A percentile compares a stretch with the other conserved stretches of the same genome.
These are phyloP conservation scores for Sciurus vulgaris DNA, from an alignment of 2,797 vertebrate genomes.

Conservation along the genomic window DNA sequence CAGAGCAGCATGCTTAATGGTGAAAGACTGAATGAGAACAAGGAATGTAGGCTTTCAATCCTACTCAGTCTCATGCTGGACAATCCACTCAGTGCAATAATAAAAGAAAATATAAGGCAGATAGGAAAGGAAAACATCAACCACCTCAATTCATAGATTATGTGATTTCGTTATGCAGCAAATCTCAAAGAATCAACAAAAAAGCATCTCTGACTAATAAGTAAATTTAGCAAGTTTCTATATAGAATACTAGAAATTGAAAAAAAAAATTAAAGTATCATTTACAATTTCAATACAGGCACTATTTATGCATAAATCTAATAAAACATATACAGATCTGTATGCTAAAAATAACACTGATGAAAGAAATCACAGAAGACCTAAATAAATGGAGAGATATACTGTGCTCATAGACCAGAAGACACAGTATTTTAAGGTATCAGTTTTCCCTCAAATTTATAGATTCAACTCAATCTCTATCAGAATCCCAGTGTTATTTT, in stretches of 20 bases:
- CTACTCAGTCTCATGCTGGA: background rate
- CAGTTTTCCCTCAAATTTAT: background rate
- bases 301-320: conserved; percentile 6
- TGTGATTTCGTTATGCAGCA: background rate
- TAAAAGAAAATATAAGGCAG: background rate
- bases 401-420: background rate
- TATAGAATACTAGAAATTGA: background rate
- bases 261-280: background rate
- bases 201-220: background rate
- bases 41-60: background rate
- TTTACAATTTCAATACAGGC: background rate
- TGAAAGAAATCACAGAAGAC: conserved; percentile 13
- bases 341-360: conserved; percentile 16
- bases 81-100: background rate
- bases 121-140: background rate
- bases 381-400: background rate
- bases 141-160: background rate
- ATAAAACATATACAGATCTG: background rate
- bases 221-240: background rate
- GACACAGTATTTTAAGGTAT: conserved; percentile 19
- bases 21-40: conserved; percentile 27
- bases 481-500: background rate
- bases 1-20: conserved; percentile 1
- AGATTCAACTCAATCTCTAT: background rate
- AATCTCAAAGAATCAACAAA: background rate